Percentiles rank a stretch among this genome's conserved stretches.
Evolutionary conservation across 2,113 vertebrate genomes (phyloP).

Genomic region (Cynoglossus semilaevis): DNA sequence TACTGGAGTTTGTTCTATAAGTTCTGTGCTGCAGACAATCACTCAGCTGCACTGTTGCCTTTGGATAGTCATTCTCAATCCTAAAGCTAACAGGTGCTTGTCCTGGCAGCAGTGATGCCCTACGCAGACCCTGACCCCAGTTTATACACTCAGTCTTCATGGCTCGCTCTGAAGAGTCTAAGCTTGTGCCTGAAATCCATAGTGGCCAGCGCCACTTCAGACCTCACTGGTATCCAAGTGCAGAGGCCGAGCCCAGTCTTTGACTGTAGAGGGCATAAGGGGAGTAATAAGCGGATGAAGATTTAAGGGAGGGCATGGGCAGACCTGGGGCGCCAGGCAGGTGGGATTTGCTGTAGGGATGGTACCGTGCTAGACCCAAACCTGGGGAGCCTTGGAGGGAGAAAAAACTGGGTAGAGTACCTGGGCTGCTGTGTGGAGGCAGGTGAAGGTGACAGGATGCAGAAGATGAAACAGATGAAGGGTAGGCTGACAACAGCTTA

Average conservation of each 20-base stretch:
- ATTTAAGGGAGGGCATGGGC: slow-evolving; percentile 84
- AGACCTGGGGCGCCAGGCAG: slow-evolving; percentile 85
- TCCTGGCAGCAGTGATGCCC: slow-evolving; percentile 49
- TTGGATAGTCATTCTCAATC: slow-evolving; percentile 53
- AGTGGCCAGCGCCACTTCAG: slow-evolving; percentile 16
- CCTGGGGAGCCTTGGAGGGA: slow-evolving; percentile 93
- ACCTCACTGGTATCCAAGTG: slow-evolving; percentile 95
- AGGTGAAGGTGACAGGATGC: slow-evolving; percentile 94
- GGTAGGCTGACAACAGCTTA: slow-evolving; percentile 94
- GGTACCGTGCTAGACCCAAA: slow-evolving; percentile 92
- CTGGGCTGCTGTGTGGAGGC: slow-evolving; percentile 85
- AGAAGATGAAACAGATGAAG: slow-evolving; percentile 83
- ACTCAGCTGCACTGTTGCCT: slow-evolving; percentile 32
- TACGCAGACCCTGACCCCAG: slow-evolving; percentile 40
- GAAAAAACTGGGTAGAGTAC: slow-evolving; percentile 84
- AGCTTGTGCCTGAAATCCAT: slow-evolving; percentile 45
- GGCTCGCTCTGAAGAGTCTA: slow-evolving; percentile 52
- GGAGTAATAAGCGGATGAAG: slow-evolving; percentile 93
- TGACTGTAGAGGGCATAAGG: slow-evolving; percentile 96
- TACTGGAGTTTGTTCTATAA: slow-evolving; percentile 43
- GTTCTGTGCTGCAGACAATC: slow-evolving; percentile 43
- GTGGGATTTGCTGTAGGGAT: slow-evolving; percentile 95
- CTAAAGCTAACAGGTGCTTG: slow-evolving; percentile 65
- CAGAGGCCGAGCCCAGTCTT: slow-evolving; percentile 94
- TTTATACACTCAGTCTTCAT: slow-evolving; percentile 40